A percentile compares a stretch with the other conserved stretches of the same genome.
Conservation (phyloP, 2,113 vertebrate species). For the Ptyas mucosa region DNA sequence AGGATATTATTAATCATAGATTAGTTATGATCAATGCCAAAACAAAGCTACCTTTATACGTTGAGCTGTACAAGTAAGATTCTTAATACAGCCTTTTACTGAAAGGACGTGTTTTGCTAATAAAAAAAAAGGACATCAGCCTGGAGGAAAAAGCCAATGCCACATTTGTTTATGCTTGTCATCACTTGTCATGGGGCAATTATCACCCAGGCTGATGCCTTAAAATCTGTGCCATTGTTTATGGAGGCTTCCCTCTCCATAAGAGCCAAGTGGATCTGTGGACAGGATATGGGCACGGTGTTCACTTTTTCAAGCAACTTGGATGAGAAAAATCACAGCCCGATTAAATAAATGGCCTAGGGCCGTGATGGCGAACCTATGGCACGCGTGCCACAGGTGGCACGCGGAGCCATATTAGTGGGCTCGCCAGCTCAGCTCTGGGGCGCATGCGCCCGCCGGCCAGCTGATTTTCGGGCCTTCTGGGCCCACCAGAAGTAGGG, state of each 20-base stretch:
- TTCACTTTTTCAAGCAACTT: constrained; percentile 21
- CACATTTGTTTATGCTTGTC: not conserved
- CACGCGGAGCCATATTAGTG: too few species aligned
- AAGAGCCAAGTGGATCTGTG: constrained; percentile 24
- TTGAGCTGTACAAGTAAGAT: not conserved
- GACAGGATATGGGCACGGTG: not conserved
- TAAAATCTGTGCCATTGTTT: constrained; percentile 39
- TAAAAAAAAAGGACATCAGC: not conserved
- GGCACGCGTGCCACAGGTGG: too few species aligned
- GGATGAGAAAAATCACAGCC: constrained; percentile 6
- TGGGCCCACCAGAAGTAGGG: too few species aligned
- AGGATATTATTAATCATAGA: not conserved
- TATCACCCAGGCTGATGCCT: not conserved
- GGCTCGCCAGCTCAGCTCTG: too few species aligned
- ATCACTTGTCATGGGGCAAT: not conserved
- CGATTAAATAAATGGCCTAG: not conserved
- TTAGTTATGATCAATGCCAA: not conserved
- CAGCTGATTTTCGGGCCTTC: too few species aligned
- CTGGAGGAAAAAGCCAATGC: not conserved
- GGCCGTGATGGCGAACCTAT: too few species aligned
- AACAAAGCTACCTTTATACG: not conserved
- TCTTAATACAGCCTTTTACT: not conserved
- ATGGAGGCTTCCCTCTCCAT: constrained; percentile 51
- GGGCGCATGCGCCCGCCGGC: too few species aligned
- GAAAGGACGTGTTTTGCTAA: not conserved